phyloP scores from a whole-genome alignment of 2,888 invertebrate genomes.

The Spialia ferax region DNA sequence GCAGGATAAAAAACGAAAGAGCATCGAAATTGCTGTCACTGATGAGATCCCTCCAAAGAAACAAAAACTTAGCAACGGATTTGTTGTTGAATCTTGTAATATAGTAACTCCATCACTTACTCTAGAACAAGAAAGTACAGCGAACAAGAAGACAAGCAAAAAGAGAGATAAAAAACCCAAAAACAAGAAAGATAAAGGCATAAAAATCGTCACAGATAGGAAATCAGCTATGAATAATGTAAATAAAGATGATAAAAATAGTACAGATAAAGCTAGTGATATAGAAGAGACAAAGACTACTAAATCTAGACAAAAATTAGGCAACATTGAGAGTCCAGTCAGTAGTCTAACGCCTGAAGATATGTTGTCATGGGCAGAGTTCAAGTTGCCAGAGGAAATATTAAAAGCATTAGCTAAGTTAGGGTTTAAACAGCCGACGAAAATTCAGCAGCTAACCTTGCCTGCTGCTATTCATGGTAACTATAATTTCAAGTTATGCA shows the following conservation, averaged over 20 bases:
- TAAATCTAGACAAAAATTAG: slow-evolving; percentile 61
- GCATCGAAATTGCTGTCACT: slow-evolving; percentile 49
- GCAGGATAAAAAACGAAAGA: slow-evolving; percentile 52
- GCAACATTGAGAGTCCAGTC: slow-evolving; percentile 54
- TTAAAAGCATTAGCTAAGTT: slow-evolving; percentile 91
- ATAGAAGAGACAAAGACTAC: slow-evolving; percentile 1
- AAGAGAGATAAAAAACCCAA: slow-evolving; percentile 24
- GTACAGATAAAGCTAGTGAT: slow-evolving; percentile 2
- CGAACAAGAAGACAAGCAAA: slow-evolving; percentile 42
- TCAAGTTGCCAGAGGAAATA: slow-evolving; percentile 90
- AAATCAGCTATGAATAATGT: not conserved
- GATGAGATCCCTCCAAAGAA: slow-evolving; percentile 61
- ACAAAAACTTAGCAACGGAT: slow-evolving; percentile 68
- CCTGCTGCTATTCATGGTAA: slow-evolving; percentile 94
- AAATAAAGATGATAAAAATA: not conserved
- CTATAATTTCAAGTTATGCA: not conserved
- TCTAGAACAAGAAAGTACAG: slow-evolving; percentile 40
- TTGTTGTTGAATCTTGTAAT: slow-evolving; percentile 68
- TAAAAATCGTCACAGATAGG: not conserved
- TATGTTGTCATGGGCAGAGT: slow-evolving; percentile 88
- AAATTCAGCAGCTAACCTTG: slow-evolving; percentile 93
- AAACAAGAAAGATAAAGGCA: not conserved
- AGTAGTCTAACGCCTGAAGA: slow-evolving; percentile 71
- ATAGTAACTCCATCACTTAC: slow-evolving; percentile 60
- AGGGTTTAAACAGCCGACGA: slow-evolving; percentile 94